phyloP scores from a whole-genome alignment of 2,888 invertebrate species.

The Mesorhabditis spiculigera region DNA sequence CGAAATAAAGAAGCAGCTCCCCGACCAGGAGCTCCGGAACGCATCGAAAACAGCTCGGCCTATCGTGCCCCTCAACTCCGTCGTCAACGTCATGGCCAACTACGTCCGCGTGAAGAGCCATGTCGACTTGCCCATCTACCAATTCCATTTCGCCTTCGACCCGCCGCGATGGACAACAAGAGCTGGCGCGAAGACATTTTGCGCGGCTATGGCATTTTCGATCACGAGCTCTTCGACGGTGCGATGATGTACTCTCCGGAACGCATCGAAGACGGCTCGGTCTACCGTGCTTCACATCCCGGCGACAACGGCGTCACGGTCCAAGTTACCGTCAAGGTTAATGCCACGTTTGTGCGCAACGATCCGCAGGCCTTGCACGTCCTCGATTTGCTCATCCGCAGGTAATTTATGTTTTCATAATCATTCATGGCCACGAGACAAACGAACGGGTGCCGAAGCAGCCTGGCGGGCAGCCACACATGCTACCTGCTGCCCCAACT shows the following conservation, averaged over 20 bases:
- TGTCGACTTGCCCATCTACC: background rate
- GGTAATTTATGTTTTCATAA: slow-evolving; percentile 20
- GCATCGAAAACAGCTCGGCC: no score
- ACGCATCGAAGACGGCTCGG: background rate
- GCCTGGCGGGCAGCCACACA: slow-evolving; percentile 44
- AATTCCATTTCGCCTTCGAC: background rate
- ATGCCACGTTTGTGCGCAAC: slow-evolving; percentile 40
- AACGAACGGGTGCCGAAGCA: slow-evolving; percentile 45
- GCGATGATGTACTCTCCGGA: slow-evolving; percentile 3
- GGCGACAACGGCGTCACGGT: slow-evolving; percentile 28
- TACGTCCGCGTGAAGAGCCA: background rate
- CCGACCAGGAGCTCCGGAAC: no score
- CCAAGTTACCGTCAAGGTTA: slow-evolving; percentile 43
- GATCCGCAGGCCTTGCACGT: slow-evolving; percentile 53
- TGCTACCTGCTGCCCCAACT: slow-evolving; percentile 78
- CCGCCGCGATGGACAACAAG: background rate
- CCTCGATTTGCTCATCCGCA: slow-evolving; percentile 53
- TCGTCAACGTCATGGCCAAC: background rate
- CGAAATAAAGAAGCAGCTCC: no score
- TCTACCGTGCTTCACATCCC: slow-evolving; percentile 26
- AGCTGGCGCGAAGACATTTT: background rate
- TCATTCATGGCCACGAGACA: slow-evolving; percentile 15
- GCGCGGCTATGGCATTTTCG: background rate
- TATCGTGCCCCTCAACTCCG: background rate
- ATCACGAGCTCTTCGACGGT: background rate